phyloP scores from a whole-genome alignment of 2,888 invertebrate species.

The Deroplatys truncata region DNA sequence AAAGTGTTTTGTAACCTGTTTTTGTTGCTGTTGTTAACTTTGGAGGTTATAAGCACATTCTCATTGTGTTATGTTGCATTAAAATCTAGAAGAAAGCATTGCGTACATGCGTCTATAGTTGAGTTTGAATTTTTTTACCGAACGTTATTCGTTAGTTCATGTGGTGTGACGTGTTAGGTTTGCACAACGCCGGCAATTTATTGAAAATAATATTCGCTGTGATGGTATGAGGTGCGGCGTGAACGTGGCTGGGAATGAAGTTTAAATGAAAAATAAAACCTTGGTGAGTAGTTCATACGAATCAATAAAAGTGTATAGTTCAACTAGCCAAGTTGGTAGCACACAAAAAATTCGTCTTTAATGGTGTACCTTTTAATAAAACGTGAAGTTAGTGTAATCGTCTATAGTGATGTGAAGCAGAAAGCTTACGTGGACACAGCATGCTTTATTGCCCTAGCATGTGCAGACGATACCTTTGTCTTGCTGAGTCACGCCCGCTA shows the following conservation, averaged over 20 bases:
- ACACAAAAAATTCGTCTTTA: neutral
- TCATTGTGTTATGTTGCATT: neutral
- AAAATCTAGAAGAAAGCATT: neutral
- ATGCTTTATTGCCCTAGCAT: neutral
- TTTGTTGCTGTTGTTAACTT: neutral
- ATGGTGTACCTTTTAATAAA: neutral
- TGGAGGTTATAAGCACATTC: constrained; percentile 2
- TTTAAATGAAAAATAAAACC: neutral
- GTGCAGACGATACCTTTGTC: neutral
- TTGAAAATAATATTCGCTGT: neutral
- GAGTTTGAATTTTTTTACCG: constrained; percentile 6
- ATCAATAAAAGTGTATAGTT: neutral
- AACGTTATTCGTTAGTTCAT: neutral
- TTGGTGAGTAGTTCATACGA: neutral
- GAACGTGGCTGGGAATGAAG: neutral
- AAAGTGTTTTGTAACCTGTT: neutral
- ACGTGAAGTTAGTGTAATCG: neutral
- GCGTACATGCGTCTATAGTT: neutral
- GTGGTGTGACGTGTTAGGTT: neutral
- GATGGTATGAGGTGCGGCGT: neutral
- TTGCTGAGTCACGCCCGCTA: constrained; percentile 11
- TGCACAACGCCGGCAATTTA: neutral
- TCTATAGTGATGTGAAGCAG: neutral
- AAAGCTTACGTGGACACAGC: neutral
- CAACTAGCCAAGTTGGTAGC: neutral